Evolutionary conservation across 2,797 vertebrate species (phyloP), one percentile per base, ranked within the genome.

Genomic region (Malacoctenus gilli): DNA sequence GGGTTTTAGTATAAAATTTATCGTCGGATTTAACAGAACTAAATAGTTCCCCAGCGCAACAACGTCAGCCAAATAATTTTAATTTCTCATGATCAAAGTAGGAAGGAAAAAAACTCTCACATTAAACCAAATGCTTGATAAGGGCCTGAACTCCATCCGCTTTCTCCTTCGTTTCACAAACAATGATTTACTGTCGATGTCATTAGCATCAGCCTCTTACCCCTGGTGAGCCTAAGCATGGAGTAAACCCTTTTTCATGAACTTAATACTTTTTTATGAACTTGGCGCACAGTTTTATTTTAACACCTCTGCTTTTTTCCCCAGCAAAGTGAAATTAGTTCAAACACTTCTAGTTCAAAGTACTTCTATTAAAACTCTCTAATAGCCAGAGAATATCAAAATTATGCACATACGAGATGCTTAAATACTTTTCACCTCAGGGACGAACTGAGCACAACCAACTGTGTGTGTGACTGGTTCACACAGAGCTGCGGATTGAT

Each of bases 211-310:
- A 43, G 39, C 40, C 32, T 65, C 37, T 41, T 16, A 39, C 28
- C 30, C 15, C 38, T 52, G 51, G 30, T 44, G 19, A 14, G 40
- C 35, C 46, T 59, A 30, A 64, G 57, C 22, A 59, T 63, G 53
- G 65, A 40, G 37, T 59, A 72, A 61, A 68, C 60, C 19, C 6
- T 19, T 44, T 83, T 83, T 80, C 57, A 72, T 54, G 15, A 69
- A 69, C 23, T 62, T 58, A 58, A 78, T 84, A 73, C 59, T 66
- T 79, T 84, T 28, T 84, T 65, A 84, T 68, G 51, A 62, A 59
- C 56, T 63, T 78, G 76, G 65, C 67, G 20, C 7, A 16, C 35
- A 23, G 14, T 15, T 55, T 30, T 23, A 58, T 58, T 76, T 66
- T 51, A 57, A 62, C 65, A 61, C 61, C 59, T 20, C 46, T 51